These are phyloP conservation scores for Scrobipalpa atriplicella DNA, from an alignment of 2,888 invertebrate genomes.

Conservation along the genomic window DNA sequence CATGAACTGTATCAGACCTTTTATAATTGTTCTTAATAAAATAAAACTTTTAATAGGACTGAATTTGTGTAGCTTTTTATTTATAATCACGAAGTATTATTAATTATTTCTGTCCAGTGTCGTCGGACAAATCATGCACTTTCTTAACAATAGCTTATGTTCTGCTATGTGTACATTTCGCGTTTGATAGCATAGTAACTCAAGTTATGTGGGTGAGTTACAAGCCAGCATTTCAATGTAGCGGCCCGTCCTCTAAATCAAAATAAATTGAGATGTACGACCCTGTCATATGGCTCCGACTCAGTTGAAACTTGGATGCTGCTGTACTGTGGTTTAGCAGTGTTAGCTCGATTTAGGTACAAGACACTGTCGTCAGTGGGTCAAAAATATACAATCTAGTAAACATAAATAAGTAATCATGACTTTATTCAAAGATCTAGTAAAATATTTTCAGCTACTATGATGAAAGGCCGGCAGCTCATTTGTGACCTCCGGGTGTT, in stretches of 20 bases:
- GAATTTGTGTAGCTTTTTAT: too few relatives aligned
- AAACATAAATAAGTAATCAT: too few relatives aligned
- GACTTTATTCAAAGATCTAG: too few relatives aligned
- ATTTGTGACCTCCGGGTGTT: too few relatives aligned
- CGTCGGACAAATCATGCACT: not conserved
- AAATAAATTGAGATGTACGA: conserved; percentile 36
- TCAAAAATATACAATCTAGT: too few relatives aligned
- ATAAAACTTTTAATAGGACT: too few relatives aligned
- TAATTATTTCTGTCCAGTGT: not conserved
- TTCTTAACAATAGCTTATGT: not conserved
- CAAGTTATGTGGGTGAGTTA: conserved; percentile 24
- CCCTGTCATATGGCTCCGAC: conserved; percentile 30
- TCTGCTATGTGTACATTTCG: not conserved
- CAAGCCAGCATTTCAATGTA: conserved; percentile 33
- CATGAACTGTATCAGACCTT: too few relatives aligned
- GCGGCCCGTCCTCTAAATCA: conserved; percentile 33
- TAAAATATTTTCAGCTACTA: too few relatives aligned
- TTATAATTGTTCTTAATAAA: too few relatives aligned
- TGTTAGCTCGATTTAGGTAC: not conserved
- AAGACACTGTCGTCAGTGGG: not conserved
- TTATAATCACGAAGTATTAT: too few relatives aligned
- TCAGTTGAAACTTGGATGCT: conserved; percentile 27
- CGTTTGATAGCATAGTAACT: conserved; percentile 15
- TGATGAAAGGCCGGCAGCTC: too few relatives aligned
- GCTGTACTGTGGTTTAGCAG: conserved; percentile 2